Evolutionary conservation across 2,797 vertebrate genomes (phyloP).

Genomic region (Amblyopsis hoosieri): DNA sequence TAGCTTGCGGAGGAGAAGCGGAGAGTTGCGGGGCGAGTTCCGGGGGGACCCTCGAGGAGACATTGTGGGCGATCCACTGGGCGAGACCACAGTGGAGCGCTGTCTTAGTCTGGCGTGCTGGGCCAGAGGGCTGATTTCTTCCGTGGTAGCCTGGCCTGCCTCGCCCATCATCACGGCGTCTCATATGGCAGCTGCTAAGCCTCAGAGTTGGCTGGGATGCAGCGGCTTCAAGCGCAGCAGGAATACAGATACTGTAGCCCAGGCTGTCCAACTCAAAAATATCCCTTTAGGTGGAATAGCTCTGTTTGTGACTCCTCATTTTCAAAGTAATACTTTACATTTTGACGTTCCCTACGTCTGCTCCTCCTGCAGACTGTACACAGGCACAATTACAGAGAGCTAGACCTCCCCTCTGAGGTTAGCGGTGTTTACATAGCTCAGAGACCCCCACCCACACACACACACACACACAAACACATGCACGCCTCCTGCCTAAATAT

Average conservation of each 20-base stretch:
- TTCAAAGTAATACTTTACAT: conserved; percentile 13
- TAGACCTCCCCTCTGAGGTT: conserved; percentile 56
- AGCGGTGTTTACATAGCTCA: conserved; percentile 74
- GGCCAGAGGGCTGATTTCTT: conserved; percentile 35
- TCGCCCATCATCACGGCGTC: conserved; percentile 58
- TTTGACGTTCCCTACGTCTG: conserved; percentile 9
- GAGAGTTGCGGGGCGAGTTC: conserved; percentile 80
- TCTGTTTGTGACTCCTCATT: conserved; percentile 9
- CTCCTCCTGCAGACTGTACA: conserved; percentile 46
- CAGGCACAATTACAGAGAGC: conserved; percentile 57
- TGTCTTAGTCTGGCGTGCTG: conserved; percentile 57
- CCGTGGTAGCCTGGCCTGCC: conserved; percentile 31
- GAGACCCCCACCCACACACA: conserved; percentile 20
- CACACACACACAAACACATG: background rate
- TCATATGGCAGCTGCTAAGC: conserved; percentile 9
- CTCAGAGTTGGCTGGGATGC: background rate
- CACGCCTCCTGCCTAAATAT: conserved; percentile 69
- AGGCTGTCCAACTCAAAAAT: conserved; percentile 38
- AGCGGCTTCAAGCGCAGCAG: too few relatives aligned
- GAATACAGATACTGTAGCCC: conserved; percentile 2
- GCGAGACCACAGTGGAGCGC: conserved; percentile 54
- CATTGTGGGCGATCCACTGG: conserved; percentile 70
- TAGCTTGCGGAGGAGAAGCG: conserved; percentile 83
- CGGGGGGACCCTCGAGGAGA: conserved; percentile 75
- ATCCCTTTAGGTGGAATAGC: conserved; percentile 10